Conservation (phyloP, 2,888 invertebrate genomes). For the Drosophila neotestacea region DNA sequence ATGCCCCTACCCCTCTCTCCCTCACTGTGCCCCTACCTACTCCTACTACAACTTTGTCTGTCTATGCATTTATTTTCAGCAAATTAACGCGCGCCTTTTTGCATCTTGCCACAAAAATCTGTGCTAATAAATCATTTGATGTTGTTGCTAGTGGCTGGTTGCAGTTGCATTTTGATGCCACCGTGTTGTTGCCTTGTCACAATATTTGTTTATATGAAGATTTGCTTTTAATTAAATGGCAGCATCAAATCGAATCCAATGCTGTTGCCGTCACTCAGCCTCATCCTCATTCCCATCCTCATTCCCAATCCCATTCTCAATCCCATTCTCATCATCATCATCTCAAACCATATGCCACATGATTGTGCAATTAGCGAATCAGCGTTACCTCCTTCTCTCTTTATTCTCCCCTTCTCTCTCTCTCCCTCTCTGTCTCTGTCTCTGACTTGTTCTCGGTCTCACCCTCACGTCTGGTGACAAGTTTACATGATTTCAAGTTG, state of each 20-base stretch:
- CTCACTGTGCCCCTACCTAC: background rate
- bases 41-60: slow-evolving; percentile 31
- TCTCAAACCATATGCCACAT: slow-evolving; percentile 37
- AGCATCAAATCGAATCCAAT: slow-evolving; percentile 61
- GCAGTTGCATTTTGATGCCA: slow-evolving; percentile 26
- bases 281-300: slow-evolving; percentile 11
- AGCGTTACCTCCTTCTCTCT: slow-evolving; percentile 12
- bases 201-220: slow-evolving; percentile 74
- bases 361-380: slow-evolving; percentile 81
- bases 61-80: slow-evolving; percentile 76
- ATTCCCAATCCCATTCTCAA: background rate
- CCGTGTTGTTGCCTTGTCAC: slow-evolving; percentile 57
- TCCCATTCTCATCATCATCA: slow-evolving; percentile 9
- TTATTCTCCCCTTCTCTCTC: background rate
- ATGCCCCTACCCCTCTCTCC: background rate
- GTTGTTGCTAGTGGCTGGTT: slow-evolving; percentile 38
- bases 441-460: slow-evolving; percentile 17
- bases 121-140: slow-evolving; percentile 81
- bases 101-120: slow-evolving; percentile 51
- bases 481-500: slow-evolving; percentile 70
- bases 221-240: slow-evolving; percentile 77
- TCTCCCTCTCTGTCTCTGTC: background rate
- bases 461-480: slow-evolving; percentile 65
- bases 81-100: slow-evolving; percentile 70
- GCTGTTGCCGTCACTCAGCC: slow-evolving; percentile 76